Evolutionary conservation across 2,888 invertebrate genomes (phyloP).

Genomic region (Falcaria lacertinaria): DNA sequence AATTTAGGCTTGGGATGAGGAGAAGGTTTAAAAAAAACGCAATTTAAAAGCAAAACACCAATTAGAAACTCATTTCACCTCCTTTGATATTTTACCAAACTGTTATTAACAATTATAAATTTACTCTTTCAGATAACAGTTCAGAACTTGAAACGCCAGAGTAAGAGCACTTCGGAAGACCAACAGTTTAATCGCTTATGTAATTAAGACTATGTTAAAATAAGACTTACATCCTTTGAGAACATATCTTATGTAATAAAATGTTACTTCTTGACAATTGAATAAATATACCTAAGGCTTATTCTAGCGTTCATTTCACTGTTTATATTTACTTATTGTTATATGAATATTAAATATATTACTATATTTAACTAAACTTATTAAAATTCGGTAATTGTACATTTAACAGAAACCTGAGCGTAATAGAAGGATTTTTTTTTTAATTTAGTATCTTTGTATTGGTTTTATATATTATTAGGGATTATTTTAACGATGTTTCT

Average conservation of each 20-base stretch:
- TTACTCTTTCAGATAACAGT: constrained; percentile 52
- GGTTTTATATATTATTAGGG: too few species aligned
- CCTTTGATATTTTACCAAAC: neutral
- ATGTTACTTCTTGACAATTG: constrained; percentile 32
- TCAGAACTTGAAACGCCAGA: constrained; percentile 43
- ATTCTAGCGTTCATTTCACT: constrained; percentile 29
- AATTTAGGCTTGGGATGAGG: too few species aligned
- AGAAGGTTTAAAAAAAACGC: too few species aligned
- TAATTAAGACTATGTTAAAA: neutral
- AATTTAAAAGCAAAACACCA: neutral
- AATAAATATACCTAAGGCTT: constrained; percentile 36
- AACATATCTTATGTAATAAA: constrained; percentile 53
- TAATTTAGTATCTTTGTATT: too few species aligned
- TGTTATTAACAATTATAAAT: neutral
- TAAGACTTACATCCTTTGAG: constrained; percentile 12
- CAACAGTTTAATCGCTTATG: constrained; percentile 11
- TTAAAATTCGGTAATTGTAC: too few species aligned
- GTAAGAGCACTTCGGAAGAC: constrained; percentile 23
- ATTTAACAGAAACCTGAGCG: too few species aligned
- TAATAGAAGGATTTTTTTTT: too few species aligned
- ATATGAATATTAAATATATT: neutral
- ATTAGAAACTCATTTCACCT: neutral
- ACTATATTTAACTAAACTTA: neutral
- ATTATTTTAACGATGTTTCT: too few species aligned
- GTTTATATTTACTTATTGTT: too few species aligned